phyloP scores from a whole-genome alignment of 2,797 vertebrate species.

The Toxotes lorentzi region DNA sequence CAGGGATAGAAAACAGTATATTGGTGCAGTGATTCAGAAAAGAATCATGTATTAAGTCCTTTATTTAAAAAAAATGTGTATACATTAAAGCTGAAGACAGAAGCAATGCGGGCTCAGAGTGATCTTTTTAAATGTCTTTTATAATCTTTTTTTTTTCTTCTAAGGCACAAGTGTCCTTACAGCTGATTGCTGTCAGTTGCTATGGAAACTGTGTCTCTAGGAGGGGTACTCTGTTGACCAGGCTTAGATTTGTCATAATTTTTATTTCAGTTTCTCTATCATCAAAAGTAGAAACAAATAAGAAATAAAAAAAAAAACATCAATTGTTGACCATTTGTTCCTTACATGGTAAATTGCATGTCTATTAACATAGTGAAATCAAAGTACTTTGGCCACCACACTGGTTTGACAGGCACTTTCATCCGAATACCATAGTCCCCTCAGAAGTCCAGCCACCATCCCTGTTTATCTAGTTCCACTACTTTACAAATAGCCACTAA shows the following conservation, averaged over 20 bases:
- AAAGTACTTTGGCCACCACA: not conserved
- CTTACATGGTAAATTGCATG: not conserved
- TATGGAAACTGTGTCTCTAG: constrained; percentile 12
- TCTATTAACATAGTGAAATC: not conserved
- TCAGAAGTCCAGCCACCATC: not conserved
- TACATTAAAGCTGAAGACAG: no score
- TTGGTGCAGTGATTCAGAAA: no score
- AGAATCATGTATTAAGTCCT: no score
- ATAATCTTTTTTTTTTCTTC: not conserved
- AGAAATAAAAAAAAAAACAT: not conserved
- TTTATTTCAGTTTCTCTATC: not conserved
- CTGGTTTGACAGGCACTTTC: not conserved
- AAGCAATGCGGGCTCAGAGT: no score
- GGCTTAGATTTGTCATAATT: not conserved
- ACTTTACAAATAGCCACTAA: not conserved
- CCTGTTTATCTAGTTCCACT: constrained; percentile 23
- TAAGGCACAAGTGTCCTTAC: not conserved
- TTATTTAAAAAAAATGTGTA: no score
- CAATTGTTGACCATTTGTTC: not conserved
- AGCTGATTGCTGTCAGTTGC: not conserved
- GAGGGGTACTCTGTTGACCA: no score
- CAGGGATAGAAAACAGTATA: rapidly evolving
- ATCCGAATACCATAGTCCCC: not conserved
- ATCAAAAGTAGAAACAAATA: not conserved
- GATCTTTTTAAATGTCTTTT: not conserved